Evolutionary conservation across 2,888 invertebrate genomes (phyloP), one percentile per base, ranked within the genome.

Genomic region (Cryptophagus acutangulus): DNA sequence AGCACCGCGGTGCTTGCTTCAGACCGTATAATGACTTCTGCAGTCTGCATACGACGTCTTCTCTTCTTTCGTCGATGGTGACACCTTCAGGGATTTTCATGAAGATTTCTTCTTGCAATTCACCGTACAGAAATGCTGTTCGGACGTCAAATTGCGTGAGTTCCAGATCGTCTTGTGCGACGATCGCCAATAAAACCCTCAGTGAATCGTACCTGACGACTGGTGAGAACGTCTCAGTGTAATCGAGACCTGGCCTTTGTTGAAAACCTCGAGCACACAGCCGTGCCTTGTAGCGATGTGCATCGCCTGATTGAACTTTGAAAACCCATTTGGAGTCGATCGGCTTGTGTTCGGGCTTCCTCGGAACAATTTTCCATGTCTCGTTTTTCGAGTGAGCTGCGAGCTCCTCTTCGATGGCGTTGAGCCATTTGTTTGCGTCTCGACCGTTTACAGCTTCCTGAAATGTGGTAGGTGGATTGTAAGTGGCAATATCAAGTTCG

Each of bases 151-250:
- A 29, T 18, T 46, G 42, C 13, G 15, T 34, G 8, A 44, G 31
- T 13, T 36, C 14, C 15, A 41, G 29, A 9, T 36, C 26, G 15
- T 33, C 8, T 26, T 44, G 31, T 15, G 36, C 41, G 30, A 38
- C 17, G 12, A 46, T 2, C 8, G 41, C 46, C 13, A 51, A 41
- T 24, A 52, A 33, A 13, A 51, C 20, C 38, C 51, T 20, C 4
- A 50, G 13, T 3, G 39, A 41, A 10, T 38, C 36, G 40, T 47
- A 31, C 12, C 38, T 31, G 2, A 47, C 40, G n/a, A 50, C 47
- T 4, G 48, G 52, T 9, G 49, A 45, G 41, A 45, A 51, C 13
- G 45, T 48, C 14, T 50, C 51, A n/a, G 17, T 13, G 38, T 43
- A 50, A 20, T 51, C 47, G 6, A 48, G 25, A 9, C 47, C 45